Evolutionary conservation across 1,140 invertebrate species (phyloP).

Genomic region (Neodiprion fabricii): DNA sequence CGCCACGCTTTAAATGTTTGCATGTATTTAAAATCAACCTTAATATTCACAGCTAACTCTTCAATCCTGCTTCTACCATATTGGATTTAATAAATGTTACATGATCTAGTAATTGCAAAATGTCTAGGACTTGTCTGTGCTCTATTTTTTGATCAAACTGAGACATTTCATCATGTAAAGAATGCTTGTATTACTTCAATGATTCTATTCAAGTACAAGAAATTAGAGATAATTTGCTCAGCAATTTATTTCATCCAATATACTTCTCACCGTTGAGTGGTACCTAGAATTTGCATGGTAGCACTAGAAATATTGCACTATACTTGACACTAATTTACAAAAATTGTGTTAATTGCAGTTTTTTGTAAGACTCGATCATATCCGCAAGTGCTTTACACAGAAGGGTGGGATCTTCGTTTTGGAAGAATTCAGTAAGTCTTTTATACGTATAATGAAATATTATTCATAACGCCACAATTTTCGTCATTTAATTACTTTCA

Average conservation of each 20-base stretch:
- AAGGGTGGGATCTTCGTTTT: conserved; percentile 99
- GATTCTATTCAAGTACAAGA: no score
- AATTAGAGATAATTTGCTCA: not conserved
- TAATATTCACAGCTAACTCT: conserved; percentile 3
- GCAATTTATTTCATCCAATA: not conserved
- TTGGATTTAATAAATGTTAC: conserved; percentile 6
- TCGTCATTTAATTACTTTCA: conserved; percentile 21
- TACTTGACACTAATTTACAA: conserved; percentile 3
- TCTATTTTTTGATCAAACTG: no score
- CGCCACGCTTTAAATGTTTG: conserved; percentile 32
- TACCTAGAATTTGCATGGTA: conserved; percentile 11
- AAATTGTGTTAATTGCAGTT: conserved; percentile 81
- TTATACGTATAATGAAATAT: conserved; percentile 27
- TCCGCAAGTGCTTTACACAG: conserved; percentile 99
- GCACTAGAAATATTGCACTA: conserved; percentile 21
- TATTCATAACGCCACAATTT: conserved; percentile 12
- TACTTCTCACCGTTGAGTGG: conserved; percentile 4
- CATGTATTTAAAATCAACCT: conserved; percentile 22
- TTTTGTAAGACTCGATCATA: conserved; percentile 98
- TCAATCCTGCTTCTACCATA: conserved; percentile 3
- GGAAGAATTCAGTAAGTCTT: conserved; percentile 96
- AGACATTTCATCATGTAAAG: no score
- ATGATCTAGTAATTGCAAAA: not conserved
- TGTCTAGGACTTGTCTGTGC: no score
- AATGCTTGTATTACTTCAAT: no score